Base-by-base conservation (phyloP, 1,140 invertebrate species). In the Drosophila takahashii region DNA sequence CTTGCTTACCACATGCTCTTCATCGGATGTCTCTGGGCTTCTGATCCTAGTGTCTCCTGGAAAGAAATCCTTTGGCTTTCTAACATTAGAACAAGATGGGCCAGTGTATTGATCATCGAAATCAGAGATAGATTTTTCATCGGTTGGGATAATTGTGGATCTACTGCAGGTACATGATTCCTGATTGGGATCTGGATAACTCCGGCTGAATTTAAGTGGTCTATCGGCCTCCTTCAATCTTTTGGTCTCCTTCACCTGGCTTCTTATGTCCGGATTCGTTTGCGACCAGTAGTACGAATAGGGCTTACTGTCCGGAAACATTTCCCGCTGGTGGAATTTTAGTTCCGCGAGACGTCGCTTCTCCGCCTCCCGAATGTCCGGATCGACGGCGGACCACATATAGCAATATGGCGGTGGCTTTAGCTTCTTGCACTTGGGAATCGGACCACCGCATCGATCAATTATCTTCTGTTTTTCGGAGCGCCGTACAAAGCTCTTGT, bases 331-430 rank as follows among this genome's bases (percentile, higher is more conserved):
- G 10, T 6, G 9, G n/a, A 11, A 47, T 11, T 36, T 51, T 1
- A 44, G n/a, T 15, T 50, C 37, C 26, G 51, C 50, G 6, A 70
- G 18, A 10, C 66, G 48, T 1, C 11, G 7, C 18, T 50, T 65
- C n/a, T 54, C 67, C 13, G n/a, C 44, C 2, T 37, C 5, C 5
- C 67, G 50, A 15, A 50, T 27, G 9, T 65, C 61, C 4, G 59
- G 60, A 57, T 71, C 67, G 5, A 57, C 60, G 3, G 60, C 36
- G 10, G 60, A 57, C 60, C 60, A 65, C 9, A 36, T n/a, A 18
- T 65, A 64, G 18, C 67, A 57, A 41, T 64, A 65, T 1, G 52
- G 67, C 1, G 42, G 51, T 9, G 60, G 52, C n/a, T 51, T 71
- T 32, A 16, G 42, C 5, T 41, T 27, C 53, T 54, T 62, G 32